A percentile compares a stretch with the other conserved stretches of the same genome.
phyloP scores from a whole-genome alignment of 2,113 vertebrate species.

The Protobothrops flavoviridis region DNA sequence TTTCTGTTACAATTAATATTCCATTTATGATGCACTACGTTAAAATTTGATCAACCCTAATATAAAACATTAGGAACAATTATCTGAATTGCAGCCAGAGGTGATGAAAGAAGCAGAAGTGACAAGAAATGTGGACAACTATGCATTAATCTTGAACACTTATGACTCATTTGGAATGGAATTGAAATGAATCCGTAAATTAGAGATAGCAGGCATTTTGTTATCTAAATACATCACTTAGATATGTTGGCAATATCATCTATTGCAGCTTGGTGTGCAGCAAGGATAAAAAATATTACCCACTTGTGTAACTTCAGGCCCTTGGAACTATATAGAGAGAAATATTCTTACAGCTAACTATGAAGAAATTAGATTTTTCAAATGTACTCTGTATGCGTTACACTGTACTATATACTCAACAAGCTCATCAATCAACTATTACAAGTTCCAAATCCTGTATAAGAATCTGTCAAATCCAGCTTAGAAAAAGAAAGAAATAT shows the following conservation, averaged over 20 bases:
- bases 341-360: background rate
- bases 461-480: background rate
- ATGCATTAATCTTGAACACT: conserved; percentile 1
- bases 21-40: conserved; percentile 7
- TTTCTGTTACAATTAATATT: conserved; percentile 24
- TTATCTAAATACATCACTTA: background rate
- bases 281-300: background rate
- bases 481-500: background rate
- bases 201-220: background rate
- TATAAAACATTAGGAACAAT: conserved; percentile 19
- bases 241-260: background rate
- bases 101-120: conserved; percentile 1
- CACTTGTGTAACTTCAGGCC: background rate
- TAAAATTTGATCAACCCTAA: conserved; percentile 13
- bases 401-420: background rate
- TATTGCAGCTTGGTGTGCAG: background rate
- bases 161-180: background rate
- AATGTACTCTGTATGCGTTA: background rate
- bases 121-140: background rate
- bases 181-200: background rate
- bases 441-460: background rate
- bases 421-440: background rate
- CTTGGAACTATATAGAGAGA: background rate
- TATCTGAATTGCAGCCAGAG: background rate
- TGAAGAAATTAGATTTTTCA: background rate